phyloP scores from a whole-genome alignment of 2,113 vertebrate species.

The Calyptomena viridis region DNA sequence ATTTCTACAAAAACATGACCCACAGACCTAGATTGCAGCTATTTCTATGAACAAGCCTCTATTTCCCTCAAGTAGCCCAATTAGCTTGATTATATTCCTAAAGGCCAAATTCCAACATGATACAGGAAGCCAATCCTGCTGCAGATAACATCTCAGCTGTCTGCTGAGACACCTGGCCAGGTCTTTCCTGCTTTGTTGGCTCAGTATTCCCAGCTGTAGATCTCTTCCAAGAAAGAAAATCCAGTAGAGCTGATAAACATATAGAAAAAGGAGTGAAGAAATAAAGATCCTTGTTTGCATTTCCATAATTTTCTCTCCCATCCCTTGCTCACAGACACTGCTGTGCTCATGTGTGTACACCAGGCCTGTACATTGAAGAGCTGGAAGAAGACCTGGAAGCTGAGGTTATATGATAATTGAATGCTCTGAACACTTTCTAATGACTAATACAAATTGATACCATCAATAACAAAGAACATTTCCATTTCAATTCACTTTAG shows the following conservation, averaged over 20 bases:
- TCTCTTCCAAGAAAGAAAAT: neutral
- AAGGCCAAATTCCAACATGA: neutral
- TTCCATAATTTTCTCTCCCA: neutral
- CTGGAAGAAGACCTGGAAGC: constrained; percentile 75
- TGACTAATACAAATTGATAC: neutral
- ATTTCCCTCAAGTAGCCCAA: neutral
- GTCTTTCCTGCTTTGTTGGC: neutral
- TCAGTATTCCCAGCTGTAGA: neutral
- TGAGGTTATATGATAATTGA: constrained; percentile 12
- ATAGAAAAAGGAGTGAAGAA: neutral
- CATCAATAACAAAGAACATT: neutral
- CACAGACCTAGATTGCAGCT: neutral
- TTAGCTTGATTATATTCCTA: neutral
- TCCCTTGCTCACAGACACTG: neutral
- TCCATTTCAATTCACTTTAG: neutral
- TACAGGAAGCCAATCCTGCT: neutral
- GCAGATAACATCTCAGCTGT: neutral
- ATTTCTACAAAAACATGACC: neutral
- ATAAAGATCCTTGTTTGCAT: neutral
- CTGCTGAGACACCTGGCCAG: neutral
- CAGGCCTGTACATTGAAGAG: constrained; percentile 67
- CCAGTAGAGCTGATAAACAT: neutral
- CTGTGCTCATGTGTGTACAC: neutral
- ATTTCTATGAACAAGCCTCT: neutral
- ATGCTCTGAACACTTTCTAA: neutral